phyloP scores from a whole-genome alignment of 2,888 invertebrate species.

The Rhagophthalmus giganteus region DNA sequence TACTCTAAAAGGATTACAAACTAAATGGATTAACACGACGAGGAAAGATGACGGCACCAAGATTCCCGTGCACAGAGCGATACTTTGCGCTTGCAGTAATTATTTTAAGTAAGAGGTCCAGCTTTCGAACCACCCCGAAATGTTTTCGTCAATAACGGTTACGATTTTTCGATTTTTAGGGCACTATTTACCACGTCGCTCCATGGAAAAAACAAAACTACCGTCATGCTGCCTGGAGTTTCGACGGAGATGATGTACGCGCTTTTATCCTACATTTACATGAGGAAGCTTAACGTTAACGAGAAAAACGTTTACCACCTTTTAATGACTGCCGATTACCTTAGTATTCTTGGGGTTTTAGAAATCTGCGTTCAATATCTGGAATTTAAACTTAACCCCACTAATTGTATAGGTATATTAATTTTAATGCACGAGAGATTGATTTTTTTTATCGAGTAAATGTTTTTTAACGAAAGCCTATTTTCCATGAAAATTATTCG shows the following conservation, averaged over 20 bases:
- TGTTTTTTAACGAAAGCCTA: too few species aligned
- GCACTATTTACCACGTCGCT: slow-evolving; percentile 82
- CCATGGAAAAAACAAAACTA: slow-evolving; percentile 67
- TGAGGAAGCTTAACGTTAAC: slow-evolving; percentile 74
- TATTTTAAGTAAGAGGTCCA: slow-evolving; percentile 89
- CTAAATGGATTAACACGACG: too few species aligned
- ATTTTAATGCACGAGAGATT: too few species aligned
- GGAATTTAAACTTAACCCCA: slow-evolving; percentile 66
- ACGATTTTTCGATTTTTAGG: slow-evolving; percentile 60
- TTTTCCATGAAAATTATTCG: too few species aligned
- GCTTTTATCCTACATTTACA: slow-evolving; percentile 83
- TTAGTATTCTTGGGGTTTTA: slow-evolving; percentile 80
- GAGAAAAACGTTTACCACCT: slow-evolving; percentile 80
- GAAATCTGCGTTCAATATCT: slow-evolving; percentile 81
- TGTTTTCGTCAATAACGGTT: too few species aligned
- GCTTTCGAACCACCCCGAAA: too few species aligned
- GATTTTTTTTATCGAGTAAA: too few species aligned
- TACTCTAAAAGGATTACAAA: too few species aligned
- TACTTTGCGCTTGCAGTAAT: slow-evolving; percentile 85
- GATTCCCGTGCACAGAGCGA: slow-evolving; percentile 84
- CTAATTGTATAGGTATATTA: slow-evolving; percentile 86
- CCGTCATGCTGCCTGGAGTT: slow-evolving; percentile 77
- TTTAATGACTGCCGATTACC: slow-evolving; percentile 84
- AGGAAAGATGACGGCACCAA: slow-evolving; percentile 78
- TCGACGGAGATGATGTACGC: slow-evolving; percentile 75